Evolutionary conservation across 2,797 vertebrate genomes (phyloP).

Genomic region (Iguana delicatissima): DNA sequence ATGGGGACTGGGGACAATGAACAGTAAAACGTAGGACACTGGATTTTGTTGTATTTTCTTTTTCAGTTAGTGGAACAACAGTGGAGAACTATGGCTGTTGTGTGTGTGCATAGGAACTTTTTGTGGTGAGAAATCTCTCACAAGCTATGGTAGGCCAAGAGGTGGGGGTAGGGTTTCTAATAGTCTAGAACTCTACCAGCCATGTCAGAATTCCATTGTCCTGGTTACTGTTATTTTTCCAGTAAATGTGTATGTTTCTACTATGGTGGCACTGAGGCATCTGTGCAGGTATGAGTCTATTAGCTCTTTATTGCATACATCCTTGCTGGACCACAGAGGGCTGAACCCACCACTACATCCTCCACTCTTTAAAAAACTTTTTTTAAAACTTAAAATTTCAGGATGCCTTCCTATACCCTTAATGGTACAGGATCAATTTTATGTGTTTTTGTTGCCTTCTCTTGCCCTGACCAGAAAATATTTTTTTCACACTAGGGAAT

Average conservation of each 20-base stretch:
- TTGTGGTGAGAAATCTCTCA: neutral
- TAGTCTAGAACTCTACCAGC: neutral
- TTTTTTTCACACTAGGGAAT: no score
- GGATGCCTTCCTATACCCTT: no score
- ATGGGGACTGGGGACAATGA: no score
- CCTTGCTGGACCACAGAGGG: no score
- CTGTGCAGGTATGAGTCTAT: neutral
- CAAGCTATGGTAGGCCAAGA: neutral
- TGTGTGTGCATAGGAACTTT: neutral
- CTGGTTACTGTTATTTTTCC: neutral
- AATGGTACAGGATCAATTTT: no score
- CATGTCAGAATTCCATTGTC: neutral
- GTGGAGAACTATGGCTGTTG: neutral
- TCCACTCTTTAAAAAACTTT: no score
- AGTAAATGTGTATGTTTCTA: neutral
- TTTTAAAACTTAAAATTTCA: no score
- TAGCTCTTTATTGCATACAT: neutral
- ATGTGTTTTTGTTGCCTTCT: no score
- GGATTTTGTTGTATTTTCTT: neutral
- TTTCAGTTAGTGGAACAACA: neutral
- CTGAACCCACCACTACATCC: no score
- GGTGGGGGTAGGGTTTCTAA: neutral
- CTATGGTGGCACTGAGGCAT: neutral
- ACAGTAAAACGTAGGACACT: neutral
- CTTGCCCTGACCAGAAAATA: no score